phyloP scores from a whole-genome alignment of 2,113 vertebrate genomes.

The Cephalopholis sonnerati region DNA sequence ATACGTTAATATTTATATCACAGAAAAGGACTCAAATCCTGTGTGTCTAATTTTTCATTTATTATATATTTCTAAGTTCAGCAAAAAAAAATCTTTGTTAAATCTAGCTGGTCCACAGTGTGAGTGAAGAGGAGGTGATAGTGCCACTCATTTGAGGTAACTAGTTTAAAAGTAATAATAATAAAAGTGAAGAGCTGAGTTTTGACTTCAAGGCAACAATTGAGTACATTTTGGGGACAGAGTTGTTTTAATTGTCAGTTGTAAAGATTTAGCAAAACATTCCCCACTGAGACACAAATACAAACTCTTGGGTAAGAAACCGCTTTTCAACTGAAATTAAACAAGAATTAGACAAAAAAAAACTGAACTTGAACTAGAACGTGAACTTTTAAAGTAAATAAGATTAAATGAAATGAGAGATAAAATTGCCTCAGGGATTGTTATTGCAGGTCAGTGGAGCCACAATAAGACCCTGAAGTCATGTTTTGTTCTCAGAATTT shows the following conservation, averaged over 20 bases:
- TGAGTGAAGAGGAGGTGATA: no score
- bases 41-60: no score
- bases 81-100: no score
- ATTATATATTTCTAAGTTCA: no score
- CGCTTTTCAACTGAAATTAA: not conserved
- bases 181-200: no score
- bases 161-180: not conserved
- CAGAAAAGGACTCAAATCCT: no score
- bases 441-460: not conserved
- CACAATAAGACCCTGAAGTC: not conserved
- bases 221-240: not conserved
- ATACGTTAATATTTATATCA: no score
- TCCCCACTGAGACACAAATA: no score
- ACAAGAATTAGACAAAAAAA: not conserved
- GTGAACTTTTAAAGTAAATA: not conserved
- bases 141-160: not conserved
- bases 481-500: constrained; percentile 7
- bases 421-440: not conserved
- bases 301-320: not conserved
- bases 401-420: not conserved
- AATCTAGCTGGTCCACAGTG: no score
- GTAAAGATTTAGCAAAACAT: not conserved
- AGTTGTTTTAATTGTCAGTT: not conserved
- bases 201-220: not conserved
- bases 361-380: not conserved